A percentile compares a stretch with the other conserved stretches of the same genome.
Conservation (phyloP, 2,888 invertebrate species). For the Mythimna loreyi region DNA sequence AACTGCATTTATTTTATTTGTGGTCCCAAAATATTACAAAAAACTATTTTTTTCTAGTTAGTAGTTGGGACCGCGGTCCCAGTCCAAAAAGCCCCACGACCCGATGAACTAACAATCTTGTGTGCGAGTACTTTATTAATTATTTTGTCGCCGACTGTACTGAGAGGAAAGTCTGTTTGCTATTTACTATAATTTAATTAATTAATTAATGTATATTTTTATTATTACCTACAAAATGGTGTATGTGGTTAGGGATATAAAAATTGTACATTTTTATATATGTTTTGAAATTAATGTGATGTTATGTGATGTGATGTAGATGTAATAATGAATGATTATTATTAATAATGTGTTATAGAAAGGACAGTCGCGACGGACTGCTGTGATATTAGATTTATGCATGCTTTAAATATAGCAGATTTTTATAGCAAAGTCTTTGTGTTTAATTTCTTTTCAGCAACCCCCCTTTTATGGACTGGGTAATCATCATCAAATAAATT, state of each 20-base stretch:
- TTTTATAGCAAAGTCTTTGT: conserved; percentile 12
- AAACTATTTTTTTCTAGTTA: no score
- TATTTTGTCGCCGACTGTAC: conserved; percentile 35
- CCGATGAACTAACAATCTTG: conserved; percentile 5
- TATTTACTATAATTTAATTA: conserved; percentile 13
- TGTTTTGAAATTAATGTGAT: neutral
- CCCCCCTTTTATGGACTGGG: no score
- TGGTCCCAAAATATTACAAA: no score
- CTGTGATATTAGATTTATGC: conserved; percentile 86
- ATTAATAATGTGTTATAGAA: conserved; percentile 12
- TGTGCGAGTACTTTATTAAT: conserved; percentile 23
- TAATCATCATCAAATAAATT: no score
- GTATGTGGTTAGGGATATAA: conserved; percentile 14
- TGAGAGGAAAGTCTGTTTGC: conserved; percentile 1
- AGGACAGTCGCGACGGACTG: conserved; percentile 71
- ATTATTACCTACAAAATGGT: conserved; percentile 4
- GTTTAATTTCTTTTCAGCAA: conserved; percentile 36
- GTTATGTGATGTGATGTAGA: no score
- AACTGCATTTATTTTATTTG: no score
- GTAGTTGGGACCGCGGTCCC: no score
- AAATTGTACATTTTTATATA: conserved; percentile 8
- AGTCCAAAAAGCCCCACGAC: no score
- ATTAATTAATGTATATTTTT: neutral
- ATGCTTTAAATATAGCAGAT: conserved; percentile 56
- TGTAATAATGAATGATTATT: neutral